Base-by-base conservation (phyloP, 2,113 vertebrate genomes). In the Sialia sialis region DNA sequence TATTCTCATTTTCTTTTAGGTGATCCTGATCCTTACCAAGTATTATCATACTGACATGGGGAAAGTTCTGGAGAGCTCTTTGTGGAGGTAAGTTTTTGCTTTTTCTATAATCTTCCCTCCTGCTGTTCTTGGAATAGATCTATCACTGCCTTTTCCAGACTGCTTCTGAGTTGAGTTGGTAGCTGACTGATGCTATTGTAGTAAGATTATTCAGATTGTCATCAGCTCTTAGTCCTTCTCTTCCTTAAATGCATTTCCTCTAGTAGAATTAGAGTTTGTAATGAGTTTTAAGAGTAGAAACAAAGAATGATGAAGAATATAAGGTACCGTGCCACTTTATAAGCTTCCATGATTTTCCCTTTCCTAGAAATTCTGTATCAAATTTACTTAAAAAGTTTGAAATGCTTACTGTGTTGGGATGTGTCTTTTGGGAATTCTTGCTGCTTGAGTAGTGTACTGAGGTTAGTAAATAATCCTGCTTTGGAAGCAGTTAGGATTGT, bases 11-110 rank as follows among this genome's bases (percentile, higher is more conserved):
- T 67, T 95, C 48, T 84, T 89, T 95, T 96, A 99, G 99, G 99
- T 99, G 77, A 99, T 99, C 97, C 97, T 99, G 92, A 99, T 99
- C 95, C 98, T 99, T 94, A 99, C 99, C 32, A 99, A 99, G 96
- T 99, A 99, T 92, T 99, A 99, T 97, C 99, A 99, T 7, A 98
- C 99, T 10, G 99, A 99, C 93, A 99, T 99, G 96, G 99, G 98
- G 56, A 99, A 99, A 95, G 99, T 99, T 72, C 98, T 99, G 93
- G 99, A 99, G 97, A 99, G 99, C 93, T 99, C 99, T 52, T 97
- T 99, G 95, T 99, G 98, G 98, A 98, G 98, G 98, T 99, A 97
- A 97, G 97, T 56, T n/a, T 78, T 20, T 59, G 32, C 23, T 92
- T 84, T 91, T 85, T 16, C 32, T 69, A 4, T 46, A 38, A 55